Base-by-base conservation (phyloP, 1,140 invertebrate species). In the Listronotus bonariensis region DNA sequence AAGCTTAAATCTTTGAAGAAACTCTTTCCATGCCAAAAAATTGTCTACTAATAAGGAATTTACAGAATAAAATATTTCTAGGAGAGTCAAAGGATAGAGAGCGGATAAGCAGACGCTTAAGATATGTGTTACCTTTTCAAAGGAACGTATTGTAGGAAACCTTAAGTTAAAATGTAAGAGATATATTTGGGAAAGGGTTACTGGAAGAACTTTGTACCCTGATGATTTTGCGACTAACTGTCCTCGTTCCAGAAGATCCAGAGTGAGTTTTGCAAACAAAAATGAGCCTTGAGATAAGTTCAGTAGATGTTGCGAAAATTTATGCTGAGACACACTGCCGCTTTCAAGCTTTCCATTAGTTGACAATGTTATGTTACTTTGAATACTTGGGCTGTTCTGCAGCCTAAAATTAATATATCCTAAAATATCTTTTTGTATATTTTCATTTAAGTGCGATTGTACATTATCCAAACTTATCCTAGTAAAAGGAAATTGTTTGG, bases 241-340 rank as follows among this genome's bases (percentile, higher is more conserved):
- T 10, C 96, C 96, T 73, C 90, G 86, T 77, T 97, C 94, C 62
- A 98, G 89, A 38, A 98, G 84, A 81, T 98, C 95, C n/a, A 99
- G 81, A 4, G 92, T 92, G 12, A 98, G 80, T 81, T 96, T 96
- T 40, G 92, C 86, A 78, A 93, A 97, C 38, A 98, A 82, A 78
- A 97, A 95, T 14, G 92, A 96, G 43, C 95, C 95, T 76, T 89
- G 86, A 48, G 93, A 89, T 18, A 96, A 78, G 43, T 87, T 80
- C 8, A 94, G 84, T 15, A 98, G 80, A 80, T 98, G 93, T 58
- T 90, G 87, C 1, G 91, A 88, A 75, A 98, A 96, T 74, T 93
- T 92, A 38, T 85, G 81, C 34, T 87, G 83, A 3, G 81, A 82
- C 65, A 81, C 82, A 79, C 85, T 86, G 17, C 85, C 86, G 65